These are phyloP conservation scores for Myathropa florea DNA, from an alignment of 2,888 invertebrate species.

Conservation along the genomic window DNA sequence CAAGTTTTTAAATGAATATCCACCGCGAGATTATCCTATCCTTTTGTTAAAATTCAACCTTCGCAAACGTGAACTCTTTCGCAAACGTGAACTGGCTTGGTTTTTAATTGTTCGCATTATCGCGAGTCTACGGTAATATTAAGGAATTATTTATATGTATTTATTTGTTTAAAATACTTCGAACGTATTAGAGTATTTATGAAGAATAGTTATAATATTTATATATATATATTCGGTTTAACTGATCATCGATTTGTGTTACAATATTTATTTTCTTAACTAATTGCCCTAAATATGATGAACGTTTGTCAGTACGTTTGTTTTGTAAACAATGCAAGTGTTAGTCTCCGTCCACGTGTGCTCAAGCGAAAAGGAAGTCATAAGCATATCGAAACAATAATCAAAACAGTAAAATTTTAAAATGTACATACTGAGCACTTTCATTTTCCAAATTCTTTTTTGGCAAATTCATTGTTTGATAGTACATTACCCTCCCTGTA, in stretches of 20 bases:
- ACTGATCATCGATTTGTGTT: neutral
- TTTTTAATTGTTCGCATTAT: too few species aligned
- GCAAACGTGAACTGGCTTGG: too few species aligned
- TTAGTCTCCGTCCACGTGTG: neutral
- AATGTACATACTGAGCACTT: slow-evolving; percentile 36
- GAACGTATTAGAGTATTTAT: too few species aligned
- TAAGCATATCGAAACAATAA: neutral
- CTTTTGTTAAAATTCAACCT: too few species aligned
- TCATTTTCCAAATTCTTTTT: slow-evolving; percentile 42
- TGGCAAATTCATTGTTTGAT: neutral
- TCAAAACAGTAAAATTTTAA: slow-evolving; percentile 3
- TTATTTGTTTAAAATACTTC: too few species aligned
- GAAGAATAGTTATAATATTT: too few species aligned
- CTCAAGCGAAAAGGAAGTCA: neutral
- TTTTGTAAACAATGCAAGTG: slow-evolving; percentile 1
- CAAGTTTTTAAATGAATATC: too few species aligned
- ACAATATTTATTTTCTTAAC: neutral
- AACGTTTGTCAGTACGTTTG: neutral
- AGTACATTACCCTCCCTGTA: slow-evolving; percentile 10
- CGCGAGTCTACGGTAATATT: too few species aligned
- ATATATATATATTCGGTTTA: too few species aligned
- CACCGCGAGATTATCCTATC: too few species aligned
- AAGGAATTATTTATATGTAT: too few species aligned
- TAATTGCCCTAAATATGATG: slow-evolving; percentile 1
- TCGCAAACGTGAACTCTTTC: too few species aligned